Conservation (phyloP, 2,888 invertebrate genomes). For the Morpho deidamia region DNA sequence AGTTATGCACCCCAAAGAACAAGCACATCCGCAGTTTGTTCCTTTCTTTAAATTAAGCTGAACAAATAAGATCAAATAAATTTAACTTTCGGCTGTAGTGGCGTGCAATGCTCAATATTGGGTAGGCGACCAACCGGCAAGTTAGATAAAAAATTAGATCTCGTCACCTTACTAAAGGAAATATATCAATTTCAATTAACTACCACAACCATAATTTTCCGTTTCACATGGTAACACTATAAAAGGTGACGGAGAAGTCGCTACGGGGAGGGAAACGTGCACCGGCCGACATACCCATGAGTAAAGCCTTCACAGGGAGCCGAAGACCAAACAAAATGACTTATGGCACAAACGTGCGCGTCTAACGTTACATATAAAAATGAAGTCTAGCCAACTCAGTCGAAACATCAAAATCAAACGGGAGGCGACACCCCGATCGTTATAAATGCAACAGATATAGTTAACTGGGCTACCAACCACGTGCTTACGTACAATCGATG, state of each 20-base stretch:
- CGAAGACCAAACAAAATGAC: conserved; percentile 37
- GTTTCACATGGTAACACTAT: conserved; percentile 64
- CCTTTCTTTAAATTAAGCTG: conserved; percentile 67
- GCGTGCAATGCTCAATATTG: conserved; percentile 9
- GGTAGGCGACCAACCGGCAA: conserved; percentile 8
- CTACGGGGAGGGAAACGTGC: conserved; percentile 33
- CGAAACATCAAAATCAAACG: conserved; percentile 57
- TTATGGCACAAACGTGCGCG: conserved; percentile 48
- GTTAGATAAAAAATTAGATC: conserved; percentile 36
- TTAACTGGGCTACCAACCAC: conserved; percentile 35
- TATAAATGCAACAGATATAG: conserved; percentile 22
- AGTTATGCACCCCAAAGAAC: conserved; percentile 35
- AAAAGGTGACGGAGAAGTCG: conserved; percentile 43
- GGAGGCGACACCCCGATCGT: conserved; percentile 50
- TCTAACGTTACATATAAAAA: conserved; percentile 38
- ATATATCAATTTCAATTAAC: conserved; percentile 73
- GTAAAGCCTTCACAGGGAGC: conserved; percentile 35
- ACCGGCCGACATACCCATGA: conserved; percentile 38
- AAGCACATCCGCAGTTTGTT: conserved; percentile 33
- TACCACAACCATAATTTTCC: conserved; percentile 76
- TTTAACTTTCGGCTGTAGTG: conserved; percentile 29
- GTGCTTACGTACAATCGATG: conserved; percentile 42
- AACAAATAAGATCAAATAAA: conserved; percentile 62
- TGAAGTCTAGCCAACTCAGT: conserved; percentile 69
- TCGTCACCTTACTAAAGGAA: conserved; percentile 58